Percentiles rank a stretch among this genome's conserved stretches.
Conservation (phyloP, 2,888 invertebrate species). For the Odontocolon sp. region DNA sequence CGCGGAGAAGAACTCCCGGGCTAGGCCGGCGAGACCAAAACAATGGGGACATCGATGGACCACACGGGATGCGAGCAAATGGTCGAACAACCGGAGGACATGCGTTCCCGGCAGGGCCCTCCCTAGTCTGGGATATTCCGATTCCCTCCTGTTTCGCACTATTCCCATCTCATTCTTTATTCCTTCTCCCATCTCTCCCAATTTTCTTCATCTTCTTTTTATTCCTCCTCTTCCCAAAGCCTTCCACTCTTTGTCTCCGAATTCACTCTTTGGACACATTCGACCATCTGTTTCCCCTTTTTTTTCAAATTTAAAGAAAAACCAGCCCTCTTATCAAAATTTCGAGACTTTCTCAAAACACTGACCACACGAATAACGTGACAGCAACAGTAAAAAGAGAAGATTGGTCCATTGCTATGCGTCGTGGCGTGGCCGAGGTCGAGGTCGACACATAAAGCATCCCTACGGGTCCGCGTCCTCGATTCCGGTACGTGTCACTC, state of each 20-base stretch:
- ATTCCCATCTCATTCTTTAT: slow-evolving; percentile 19
- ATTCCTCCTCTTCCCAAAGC: neutral
- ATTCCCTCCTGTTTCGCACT: slow-evolving; percentile 46
- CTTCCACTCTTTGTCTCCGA: neutral
- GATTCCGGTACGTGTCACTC: no score
- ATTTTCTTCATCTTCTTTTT: slow-evolving; percentile 6
- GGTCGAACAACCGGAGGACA: slow-evolving; percentile 80
- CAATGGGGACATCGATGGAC: slow-evolving; percentile 80
- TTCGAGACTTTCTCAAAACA: neutral
- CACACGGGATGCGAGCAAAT: slow-evolving; percentile 81
- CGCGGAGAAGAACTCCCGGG: slow-evolving; percentile 11
- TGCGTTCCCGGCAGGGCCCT: slow-evolving; percentile 77
- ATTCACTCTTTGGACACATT: no score
- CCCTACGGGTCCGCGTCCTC: slow-evolving; percentile 58
- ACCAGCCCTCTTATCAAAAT: slow-evolving; percentile 10
- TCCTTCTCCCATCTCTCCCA: slow-evolving; percentile 4
- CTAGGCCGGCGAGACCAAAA: slow-evolving; percentile 72
- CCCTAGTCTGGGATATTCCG: slow-evolving; percentile 60
- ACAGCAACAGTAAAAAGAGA: slow-evolving; percentile 42
- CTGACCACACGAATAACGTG: slow-evolving; percentile 46
- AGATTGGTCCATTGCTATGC: slow-evolving; percentile 74
- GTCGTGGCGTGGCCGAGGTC: slow-evolving; percentile 70
- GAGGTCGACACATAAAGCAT: slow-evolving; percentile 76
- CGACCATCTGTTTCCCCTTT: no score
- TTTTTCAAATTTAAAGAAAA: no score